Base-by-base conservation (phyloP, 2,113 vertebrate genomes). In the Lophotis ruficrista region DNA sequence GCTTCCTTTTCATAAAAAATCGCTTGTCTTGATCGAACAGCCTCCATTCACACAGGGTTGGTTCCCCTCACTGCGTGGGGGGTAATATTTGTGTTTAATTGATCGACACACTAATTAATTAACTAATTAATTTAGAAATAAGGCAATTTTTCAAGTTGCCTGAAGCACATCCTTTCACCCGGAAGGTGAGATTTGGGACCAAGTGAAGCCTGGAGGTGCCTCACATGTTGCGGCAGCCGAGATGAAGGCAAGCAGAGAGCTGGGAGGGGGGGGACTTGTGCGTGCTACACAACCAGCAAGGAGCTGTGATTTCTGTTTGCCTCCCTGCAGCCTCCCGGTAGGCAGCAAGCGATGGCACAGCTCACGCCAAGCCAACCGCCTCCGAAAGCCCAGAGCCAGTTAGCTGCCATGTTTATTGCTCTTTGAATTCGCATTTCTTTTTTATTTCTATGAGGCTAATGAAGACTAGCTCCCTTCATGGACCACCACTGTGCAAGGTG, bases 171-270 rank as follows among this genome's bases (percentile, higher is more conserved):
- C 27, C 33, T 87, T 93, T 64, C 31, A 71, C 27, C 31, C 58
- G 45, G 37, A 86, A 66, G 75, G 61, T 64, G 57, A 82, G 28
- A 57, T 71, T 27, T 28, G 65, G n/a, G 83, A 72, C 23, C 21
- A 81, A 12, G 27, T 18, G 56, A 35, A 84, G 38, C 18, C 47
- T 68, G 75, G 30, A 84, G n/a, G 33, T 66, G 12, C 21, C 16
- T 77, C 47, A 43, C 0, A 0, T 62, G 30, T 30, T 16, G 23
- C 2, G 3, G 64, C 24, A 84, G 14, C 37, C 1, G 38, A 71
- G 60, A 11, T 38, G 57, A 65, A 87, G 24, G 16, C 4, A 58
- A 71, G 66, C 33, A 43, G 70, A 37, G 50, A 84, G 37, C 21
- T 65, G 47, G 47, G 64, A 83, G 64, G 45, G 64, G 53, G 48